These are phyloP conservation scores for Nemoura dubitans DNA, from an alignment of 2,888 invertebrate genomes.

Conservation along the genomic window DNA sequence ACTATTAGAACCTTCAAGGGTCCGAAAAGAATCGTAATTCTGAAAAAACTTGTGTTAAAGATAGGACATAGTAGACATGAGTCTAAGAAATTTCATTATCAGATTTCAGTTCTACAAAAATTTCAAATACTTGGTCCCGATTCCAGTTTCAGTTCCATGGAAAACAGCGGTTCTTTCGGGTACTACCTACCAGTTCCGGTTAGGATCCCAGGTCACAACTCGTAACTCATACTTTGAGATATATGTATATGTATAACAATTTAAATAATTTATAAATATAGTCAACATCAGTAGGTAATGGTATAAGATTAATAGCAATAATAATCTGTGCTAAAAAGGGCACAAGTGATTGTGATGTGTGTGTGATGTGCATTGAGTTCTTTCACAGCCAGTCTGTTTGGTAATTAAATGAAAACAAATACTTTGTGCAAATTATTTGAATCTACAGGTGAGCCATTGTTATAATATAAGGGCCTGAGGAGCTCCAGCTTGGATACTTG, in stretches of 20 bases:
- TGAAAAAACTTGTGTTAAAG: no score
- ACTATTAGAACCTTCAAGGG: no score
- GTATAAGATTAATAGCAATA: background rate
- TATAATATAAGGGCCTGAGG: slow-evolving; percentile 8
- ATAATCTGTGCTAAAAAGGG: background rate
- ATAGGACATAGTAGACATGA: no score
- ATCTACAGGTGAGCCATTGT: background rate
- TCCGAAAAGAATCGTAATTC: no score
- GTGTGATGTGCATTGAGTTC: background rate
- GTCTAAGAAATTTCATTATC: no score
- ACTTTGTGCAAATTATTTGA: background rate
- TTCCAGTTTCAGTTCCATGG: no score
- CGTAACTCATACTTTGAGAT: background rate
- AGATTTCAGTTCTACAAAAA: no score
- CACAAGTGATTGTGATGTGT: background rate
- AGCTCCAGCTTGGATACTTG: slow-evolving; percentile 7
- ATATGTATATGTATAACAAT: background rate
- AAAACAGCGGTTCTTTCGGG: no score
- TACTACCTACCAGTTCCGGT: no score
- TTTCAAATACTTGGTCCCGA: no score
- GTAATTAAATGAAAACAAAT: background rate
- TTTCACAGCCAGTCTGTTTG: background rate
- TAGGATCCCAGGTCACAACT: no score
- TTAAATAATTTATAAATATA: background rate
- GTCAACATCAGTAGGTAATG: background rate